Evolutionary conservation across 2,888 invertebrate species (phyloP), one percentile per base, ranked within the genome.

Genomic region (Luffia ferchaultella): DNA sequence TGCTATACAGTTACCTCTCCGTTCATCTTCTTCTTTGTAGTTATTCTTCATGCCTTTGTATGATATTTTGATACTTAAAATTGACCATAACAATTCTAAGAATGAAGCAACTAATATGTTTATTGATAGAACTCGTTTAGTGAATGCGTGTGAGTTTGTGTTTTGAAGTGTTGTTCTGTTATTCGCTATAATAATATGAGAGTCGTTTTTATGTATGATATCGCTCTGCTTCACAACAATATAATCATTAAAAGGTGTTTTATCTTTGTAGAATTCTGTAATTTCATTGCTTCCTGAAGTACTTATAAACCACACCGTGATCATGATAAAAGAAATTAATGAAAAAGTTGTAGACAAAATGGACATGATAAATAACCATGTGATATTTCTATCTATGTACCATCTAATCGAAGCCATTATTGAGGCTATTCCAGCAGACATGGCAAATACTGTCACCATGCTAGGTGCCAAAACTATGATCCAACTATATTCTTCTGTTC

Each of bases 301-400:
- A 0, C 76, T 64, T 43, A 79, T 67, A 16, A 85, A 75, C 67
- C 82, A 75, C 0, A 73, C 73, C 0, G 76, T 68, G 16, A 85
- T 67, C 62, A 85, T 68, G 2, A 80, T 62, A 15, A 82, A 72
- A 1, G 83, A 62, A 1, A 76, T 59, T 0, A 83, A 60, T 0
- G 89, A 85, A 0, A 86, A 76, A 1, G 86, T 15, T 0, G 85
- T 76, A 0, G 89, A 86, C 51, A 88, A 61, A 18, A 84, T 64
- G 0, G 87, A 86, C 53, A 86, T 79, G 45, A 85, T 65, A 57
- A 89, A 89, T 56, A 90, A 76, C 76, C 87, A 86, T 0, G 83
- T 82, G 57, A 90, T 89, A 61, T 90, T 88, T 52, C 84, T 79
- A 60, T 90, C 89, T 45, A 89, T 85, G 62, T 90, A 90, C 90